These are phyloP conservation scores for Musca domestica DNA, from an alignment of 1,140 invertebrate genomes.

Conservation along the genomic window DNA sequence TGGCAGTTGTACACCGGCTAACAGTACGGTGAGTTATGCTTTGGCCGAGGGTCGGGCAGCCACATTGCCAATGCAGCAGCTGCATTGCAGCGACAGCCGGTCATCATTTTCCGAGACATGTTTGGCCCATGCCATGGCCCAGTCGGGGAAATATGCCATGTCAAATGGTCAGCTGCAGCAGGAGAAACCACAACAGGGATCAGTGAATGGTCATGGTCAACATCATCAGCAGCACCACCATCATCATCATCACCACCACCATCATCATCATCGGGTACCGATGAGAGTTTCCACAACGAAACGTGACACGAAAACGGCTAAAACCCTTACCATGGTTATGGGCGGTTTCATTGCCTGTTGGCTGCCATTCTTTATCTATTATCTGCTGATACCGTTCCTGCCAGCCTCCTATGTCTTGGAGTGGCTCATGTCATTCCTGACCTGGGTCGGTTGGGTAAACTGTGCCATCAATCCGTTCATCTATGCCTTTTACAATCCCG, in stretches of 20 bases:
- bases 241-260: constrained; percentile 27
- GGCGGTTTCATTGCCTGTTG: constrained; percentile 89
- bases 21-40: background rate
- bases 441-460: constrained; percentile 92
- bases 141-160: background rate
- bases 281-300: constrained; percentile 64
- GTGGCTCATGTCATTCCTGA: constrained; percentile 74
- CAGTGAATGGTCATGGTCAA: background rate
- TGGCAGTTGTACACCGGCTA: constrained; percentile 32
- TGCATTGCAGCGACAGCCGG: constrained; percentile 41
- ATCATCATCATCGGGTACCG: constrained; percentile 43
- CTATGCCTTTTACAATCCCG: constrained; percentile 81
- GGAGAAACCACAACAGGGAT: constrained; percentile 23
- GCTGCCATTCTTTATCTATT: constrained; percentile 86
- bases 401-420: constrained; percentile 58
- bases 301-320: constrained; percentile 82
- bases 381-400: constrained; percentile 75
- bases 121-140: constrained; percentile 28
- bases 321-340: constrained; percentile 87
- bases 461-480: constrained; percentile 86
- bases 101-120: constrained; percentile 40
- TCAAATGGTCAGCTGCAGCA: constrained; percentile 21
- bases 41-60: constrained; percentile 24
- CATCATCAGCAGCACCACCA: constrained; percentile 28
- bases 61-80: constrained; percentile 24